Conservation (phyloP, 2,797 vertebrate species). For the Delichon dasypus region DNA sequence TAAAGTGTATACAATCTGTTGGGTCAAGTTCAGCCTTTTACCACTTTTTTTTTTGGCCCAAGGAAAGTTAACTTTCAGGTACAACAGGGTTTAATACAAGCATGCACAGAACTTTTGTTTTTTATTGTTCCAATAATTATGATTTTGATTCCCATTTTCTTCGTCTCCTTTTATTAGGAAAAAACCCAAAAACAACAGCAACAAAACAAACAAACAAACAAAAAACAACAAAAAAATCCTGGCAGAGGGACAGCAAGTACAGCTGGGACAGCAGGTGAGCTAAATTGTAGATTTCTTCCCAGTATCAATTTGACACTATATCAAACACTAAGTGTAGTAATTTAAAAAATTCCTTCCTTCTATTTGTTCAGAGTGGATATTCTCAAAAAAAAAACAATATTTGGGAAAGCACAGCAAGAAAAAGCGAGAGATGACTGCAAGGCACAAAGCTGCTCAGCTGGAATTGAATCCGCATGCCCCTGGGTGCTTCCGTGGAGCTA, state of each 20-base stretch:
- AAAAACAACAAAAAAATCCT: not conserved
- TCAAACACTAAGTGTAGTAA: conserved; percentile 46
- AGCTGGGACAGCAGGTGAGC: conserved; percentile 60
- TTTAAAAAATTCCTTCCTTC: conserved; percentile 47
- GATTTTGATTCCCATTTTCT: conserved; percentile 27
- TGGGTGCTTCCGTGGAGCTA: not conserved
- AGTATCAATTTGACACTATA: conserved; percentile 41
- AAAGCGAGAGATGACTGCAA: not conserved
- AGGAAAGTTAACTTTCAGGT: not conserved
- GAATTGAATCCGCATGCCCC: not conserved
- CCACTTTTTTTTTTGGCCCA: not conserved
- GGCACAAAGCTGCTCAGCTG: not conserved
- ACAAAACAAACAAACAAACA: too few species aligned
- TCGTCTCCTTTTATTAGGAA: not conserved
- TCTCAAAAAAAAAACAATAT: not conserved
- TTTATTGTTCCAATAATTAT: conserved; percentile 15
- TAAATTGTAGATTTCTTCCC: conserved; percentile 31
- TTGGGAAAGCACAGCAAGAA: not conserved
- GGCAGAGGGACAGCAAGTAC: not conserved
- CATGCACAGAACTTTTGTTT: not conserved
- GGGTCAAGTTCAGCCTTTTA: conserved; percentile 31
- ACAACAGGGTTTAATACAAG: not conserved
- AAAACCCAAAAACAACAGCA: not conserved
- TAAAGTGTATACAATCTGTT: conserved; percentile 43
- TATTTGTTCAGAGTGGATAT: conserved; percentile 5